These are phyloP conservation scores for Zaprionus lachaisei DNA, from an alignment of 1,140 invertebrate genomes.

Conservation along the genomic window DNA sequence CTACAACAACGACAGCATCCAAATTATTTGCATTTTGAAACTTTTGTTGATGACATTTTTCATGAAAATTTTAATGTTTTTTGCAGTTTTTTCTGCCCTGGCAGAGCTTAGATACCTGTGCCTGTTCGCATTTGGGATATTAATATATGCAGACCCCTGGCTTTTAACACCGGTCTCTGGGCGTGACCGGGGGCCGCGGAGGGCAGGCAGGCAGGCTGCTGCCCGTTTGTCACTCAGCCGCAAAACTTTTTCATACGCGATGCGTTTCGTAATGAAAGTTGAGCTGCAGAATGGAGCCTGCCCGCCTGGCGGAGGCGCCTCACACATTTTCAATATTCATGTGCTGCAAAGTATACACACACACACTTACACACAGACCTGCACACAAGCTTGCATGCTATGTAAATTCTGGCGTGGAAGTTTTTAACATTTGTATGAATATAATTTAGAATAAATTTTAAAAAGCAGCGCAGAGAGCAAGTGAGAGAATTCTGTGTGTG, in stretches of 20 bases:
- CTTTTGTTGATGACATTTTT: slow-evolving; percentile 83
- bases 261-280: slow-evolving; percentile 79
- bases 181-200: background rate
- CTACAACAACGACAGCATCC: slow-evolving; percentile 50
- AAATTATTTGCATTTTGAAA: slow-evolving; percentile 79
- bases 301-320: slow-evolving; percentile 26
- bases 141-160: slow-evolving; percentile 80
- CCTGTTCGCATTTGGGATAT: slow-evolving; percentile 75
- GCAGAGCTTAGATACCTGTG: slow-evolving; percentile 26
- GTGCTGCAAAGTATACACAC: slow-evolving; percentile 33
- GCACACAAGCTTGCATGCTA: slow-evolving; percentile 33
- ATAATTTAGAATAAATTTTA: slow-evolving; percentile 76
- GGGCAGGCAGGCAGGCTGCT: slow-evolving; percentile 9
- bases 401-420: slow-evolving; percentile 69
- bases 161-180: slow-evolving; percentile 66
- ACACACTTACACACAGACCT: background rate
- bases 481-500: slow-evolving; percentile 23
- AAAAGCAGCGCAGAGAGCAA: slow-evolving; percentile 29
- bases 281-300: slow-evolving; percentile 14
- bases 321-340: slow-evolving; percentile 79
- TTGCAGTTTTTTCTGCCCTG: slow-evolving; percentile 41
- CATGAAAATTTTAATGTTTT: slow-evolving; percentile 82
- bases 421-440: slow-evolving; percentile 83
- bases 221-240: slow-evolving; percentile 49
- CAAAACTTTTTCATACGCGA: slow-evolving; percentile 76